phyloP scores from a whole-genome alignment of 2,113 vertebrate species.

The Eulacestoma nigropectus region DNA sequence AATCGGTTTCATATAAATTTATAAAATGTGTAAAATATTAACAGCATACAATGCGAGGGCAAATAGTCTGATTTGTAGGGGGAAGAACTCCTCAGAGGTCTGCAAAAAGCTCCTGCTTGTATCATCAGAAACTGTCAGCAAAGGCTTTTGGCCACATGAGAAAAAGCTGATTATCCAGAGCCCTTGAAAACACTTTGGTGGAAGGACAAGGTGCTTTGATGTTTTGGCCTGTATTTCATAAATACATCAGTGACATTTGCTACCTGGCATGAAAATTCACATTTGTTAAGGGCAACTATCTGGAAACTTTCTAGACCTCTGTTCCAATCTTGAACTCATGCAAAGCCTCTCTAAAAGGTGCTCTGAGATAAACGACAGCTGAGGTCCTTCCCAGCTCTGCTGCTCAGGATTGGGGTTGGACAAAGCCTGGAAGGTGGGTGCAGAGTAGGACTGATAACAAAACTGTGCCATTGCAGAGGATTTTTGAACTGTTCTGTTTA shows the following conservation, averaged over 20 bases:
- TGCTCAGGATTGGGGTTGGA: neutral
- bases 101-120: neutral
- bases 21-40: too few relatives aligned
- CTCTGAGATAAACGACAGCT: accelerated
- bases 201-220: neutral
- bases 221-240: neutral
- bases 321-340: accelerated
- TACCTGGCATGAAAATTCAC: neutral
- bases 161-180: neutral
- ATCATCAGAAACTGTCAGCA: neutral
- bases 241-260: accelerated
- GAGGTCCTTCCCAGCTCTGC: neutral
- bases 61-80: neutral
- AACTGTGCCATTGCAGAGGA: accelerated
- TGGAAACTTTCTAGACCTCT: neutral
- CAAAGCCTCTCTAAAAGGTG: neutral
- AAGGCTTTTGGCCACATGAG: neutral
- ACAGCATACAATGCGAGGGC: accelerated
- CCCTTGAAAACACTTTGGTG: neutral
- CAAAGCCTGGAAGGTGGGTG: neutral
- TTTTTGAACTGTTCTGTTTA: neutral
- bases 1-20: neutral
- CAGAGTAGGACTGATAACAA: neutral
- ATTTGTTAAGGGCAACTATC: accelerated
- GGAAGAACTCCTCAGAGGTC: neutral